phyloP scores from a whole-genome alignment of 2,888 invertebrate genomes.

The Cylindroiulus punctatus region DNA sequence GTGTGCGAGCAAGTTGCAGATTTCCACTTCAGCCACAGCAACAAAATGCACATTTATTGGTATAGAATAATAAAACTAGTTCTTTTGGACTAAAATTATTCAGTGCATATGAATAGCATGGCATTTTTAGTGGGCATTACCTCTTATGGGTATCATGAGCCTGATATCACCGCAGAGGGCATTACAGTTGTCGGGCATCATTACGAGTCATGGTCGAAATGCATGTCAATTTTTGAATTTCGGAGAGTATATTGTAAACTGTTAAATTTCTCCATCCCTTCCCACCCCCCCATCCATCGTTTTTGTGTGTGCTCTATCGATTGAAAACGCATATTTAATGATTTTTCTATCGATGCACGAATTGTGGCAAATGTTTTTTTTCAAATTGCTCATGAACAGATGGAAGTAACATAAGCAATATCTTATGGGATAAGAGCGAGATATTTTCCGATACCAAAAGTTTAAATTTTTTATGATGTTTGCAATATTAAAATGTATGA shows the following conservation, averaged over 20 bases:
- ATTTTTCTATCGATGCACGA: not conserved
- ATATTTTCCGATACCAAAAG: not conserved
- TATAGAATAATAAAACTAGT: not conserved
- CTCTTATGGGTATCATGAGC: not conserved
- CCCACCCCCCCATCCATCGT: too few relatives aligned
- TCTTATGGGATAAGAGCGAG: not conserved
- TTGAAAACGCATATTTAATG: not conserved
- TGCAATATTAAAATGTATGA: too few relatives aligned
- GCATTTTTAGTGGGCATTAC: not conserved
- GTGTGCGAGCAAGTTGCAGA: not conserved
- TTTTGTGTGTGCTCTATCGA: not conserved
- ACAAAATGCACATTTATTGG: not conserved
- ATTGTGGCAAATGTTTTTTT: not conserved
- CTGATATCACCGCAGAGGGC: not conserved
- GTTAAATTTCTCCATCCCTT: too few relatives aligned
- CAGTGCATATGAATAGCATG: not conserved
- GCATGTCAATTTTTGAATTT: not conserved
- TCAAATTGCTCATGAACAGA: not conserved
- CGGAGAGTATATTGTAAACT: not conserved
- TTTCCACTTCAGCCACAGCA: not conserved
- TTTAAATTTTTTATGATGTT: not conserved
- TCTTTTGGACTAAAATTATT: not conserved
- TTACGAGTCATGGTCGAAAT: not conserved
- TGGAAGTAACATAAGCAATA: not conserved
- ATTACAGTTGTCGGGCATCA: not conserved